phyloP scores from a whole-genome alignment of 2,113 vertebrate species.

The Rhagologus leucostigma region DNA sequence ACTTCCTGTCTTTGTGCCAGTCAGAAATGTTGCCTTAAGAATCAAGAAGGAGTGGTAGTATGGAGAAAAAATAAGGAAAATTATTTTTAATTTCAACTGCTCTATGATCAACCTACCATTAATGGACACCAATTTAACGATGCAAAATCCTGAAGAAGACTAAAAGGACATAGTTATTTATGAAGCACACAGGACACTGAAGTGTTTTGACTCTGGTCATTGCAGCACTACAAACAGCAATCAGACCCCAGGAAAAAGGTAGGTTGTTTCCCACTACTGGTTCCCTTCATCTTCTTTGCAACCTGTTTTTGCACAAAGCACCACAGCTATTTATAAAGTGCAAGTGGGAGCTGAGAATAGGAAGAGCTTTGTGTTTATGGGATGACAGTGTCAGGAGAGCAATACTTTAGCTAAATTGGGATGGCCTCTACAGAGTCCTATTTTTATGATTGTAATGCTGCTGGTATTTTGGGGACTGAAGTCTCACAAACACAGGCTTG shows the following conservation, averaged over 20 bases:
- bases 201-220: not conserved
- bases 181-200: not conserved
- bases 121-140: not conserved
- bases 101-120: not conserved
- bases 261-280: not conserved
- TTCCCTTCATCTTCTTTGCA: constrained; percentile 4
- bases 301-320: constrained; percentile 2
- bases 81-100: not conserved
- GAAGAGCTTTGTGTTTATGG: constrained; percentile 7
- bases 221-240: not conserved
- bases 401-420: constrained; percentile 24
- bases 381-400: constrained; percentile 14
- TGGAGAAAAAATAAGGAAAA: not conserved
- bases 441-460: not conserved
- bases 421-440: constrained; percentile 6
- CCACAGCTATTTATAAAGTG: constrained; percentile 25
- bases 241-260: not conserved
- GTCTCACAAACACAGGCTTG: not conserved
- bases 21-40: not conserved
- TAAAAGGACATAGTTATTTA: not conserved
- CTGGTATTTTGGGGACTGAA: not conserved
- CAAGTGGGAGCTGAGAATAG: constrained; percentile 6
- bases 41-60: not conserved
- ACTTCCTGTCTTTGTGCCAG: not conserved
- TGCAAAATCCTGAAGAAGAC: not conserved